These are phyloP conservation scores for Irena cyanogastra DNA, from an alignment of 2,113 vertebrate species.

Conservation along the genomic window DNA sequence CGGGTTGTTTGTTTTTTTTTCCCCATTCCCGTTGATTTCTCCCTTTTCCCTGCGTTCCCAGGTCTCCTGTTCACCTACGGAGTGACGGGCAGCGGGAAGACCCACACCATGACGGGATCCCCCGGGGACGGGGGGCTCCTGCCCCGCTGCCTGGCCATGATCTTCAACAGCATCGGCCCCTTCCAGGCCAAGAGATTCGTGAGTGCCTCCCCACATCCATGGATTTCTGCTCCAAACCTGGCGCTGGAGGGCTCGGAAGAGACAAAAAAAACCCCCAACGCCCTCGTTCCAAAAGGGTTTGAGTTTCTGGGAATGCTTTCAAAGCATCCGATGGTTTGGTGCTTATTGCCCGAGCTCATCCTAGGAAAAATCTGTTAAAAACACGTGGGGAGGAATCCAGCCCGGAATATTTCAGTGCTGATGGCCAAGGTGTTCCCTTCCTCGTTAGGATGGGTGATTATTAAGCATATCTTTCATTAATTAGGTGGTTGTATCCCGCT, in stretches of 20 bases:
- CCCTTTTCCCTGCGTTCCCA: conserved; percentile 26
- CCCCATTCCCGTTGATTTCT: accelerated
- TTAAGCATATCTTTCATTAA: background rate
- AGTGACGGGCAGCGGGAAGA: conserved; percentile 97
- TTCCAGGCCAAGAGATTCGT: conserved; percentile 94
- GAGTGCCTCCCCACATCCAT: conserved; percentile 30
- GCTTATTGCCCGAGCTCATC: background rate
- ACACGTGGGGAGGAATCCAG: background rate
- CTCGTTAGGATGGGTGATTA: accelerated
- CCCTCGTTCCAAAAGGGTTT: background rate
- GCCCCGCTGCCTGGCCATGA: conserved; percentile 90
- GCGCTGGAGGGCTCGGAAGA: background rate
- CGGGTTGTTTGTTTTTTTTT: accelerated
- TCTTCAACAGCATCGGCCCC: conserved; percentile 89
- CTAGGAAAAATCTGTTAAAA: background rate
- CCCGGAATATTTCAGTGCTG: background rate
- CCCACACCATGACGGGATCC: conserved; percentile 92
- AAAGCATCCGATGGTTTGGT: accelerated
- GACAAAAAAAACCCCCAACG: accelerated
- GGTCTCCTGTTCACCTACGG: conserved; percentile 95
- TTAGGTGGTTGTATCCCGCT: background rate
- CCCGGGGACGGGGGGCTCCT: conserved; percentile 90
- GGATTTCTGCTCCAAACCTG: background rate
- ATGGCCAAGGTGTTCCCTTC: background rate
- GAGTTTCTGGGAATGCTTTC: background rate